Evolutionary conservation across 2,113 vertebrate genomes (phyloP).

Genomic region (Charina bottae): DNA sequence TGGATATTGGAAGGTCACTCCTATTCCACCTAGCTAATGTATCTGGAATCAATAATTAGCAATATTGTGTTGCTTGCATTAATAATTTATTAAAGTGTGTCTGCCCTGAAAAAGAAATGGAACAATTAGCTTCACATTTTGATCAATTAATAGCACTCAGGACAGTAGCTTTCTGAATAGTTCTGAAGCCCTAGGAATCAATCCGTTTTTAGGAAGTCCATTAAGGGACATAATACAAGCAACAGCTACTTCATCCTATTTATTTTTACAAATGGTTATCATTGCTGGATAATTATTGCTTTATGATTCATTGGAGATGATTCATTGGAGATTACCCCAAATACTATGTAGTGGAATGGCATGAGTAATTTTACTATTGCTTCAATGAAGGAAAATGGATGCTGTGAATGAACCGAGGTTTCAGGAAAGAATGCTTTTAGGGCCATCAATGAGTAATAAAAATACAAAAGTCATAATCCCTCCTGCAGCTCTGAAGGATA

Average conservation of each 20-base stretch:
- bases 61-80: constrained; percentile 52
- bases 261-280: constrained; percentile 73
- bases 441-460: constrained; percentile 62
- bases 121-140: constrained; percentile 70
- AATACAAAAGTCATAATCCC: not conserved
- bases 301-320: constrained; percentile 69
- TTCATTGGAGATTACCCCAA: constrained; percentile 63
- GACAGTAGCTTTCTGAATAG: constrained; percentile 62
- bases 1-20: constrained; percentile 47
- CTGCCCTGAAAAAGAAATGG: constrained; percentile 63
- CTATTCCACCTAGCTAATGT: constrained; percentile 46
- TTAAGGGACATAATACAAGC: constrained; percentile 55
- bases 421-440: constrained; percentile 47
- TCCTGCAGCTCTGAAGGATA: not conserved
- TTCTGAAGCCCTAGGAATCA: constrained; percentile 63
- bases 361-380: constrained; percentile 43
- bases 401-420: constrained; percentile 60
- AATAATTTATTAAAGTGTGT: constrained; percentile 69
- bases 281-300: constrained; percentile 65
- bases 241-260: constrained; percentile 70
- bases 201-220: constrained; percentile 65
- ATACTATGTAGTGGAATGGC: constrained; percentile 64
- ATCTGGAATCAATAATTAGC: constrained; percentile 66
- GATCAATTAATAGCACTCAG: constrained; percentile 75
- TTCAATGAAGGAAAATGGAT: constrained; percentile 56